phyloP scores from a whole-genome alignment of 2,797 vertebrate genomes.

The Rhinophrynus dorsalis region DNA sequence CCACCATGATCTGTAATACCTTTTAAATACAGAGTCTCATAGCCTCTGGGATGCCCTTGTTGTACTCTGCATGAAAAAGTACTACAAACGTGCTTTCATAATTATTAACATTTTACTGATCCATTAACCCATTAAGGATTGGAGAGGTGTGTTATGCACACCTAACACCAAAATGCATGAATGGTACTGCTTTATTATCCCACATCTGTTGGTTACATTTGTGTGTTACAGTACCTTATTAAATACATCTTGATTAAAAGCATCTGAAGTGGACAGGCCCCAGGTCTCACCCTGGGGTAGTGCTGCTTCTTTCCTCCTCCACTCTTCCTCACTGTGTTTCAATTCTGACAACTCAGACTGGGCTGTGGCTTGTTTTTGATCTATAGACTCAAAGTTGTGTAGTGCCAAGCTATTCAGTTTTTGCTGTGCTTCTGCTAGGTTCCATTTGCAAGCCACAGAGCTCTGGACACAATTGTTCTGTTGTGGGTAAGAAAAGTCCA shows the following conservation, averaged over 20 bases:
- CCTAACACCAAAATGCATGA: too few relatives aligned
- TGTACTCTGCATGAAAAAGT: too few relatives aligned
- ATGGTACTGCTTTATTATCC: too few relatives aligned
- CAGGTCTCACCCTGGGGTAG: slow-evolving; percentile 78
- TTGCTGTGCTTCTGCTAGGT: slow-evolving; percentile 90
- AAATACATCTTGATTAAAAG: slow-evolving; percentile 87
- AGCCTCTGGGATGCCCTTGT: too few relatives aligned
- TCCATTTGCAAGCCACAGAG: slow-evolving; percentile 90
- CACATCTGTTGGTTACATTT: neutral
- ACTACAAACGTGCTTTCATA: too few relatives aligned
- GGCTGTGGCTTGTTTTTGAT: slow-evolving; percentile 87
- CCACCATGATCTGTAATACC: too few relatives aligned
- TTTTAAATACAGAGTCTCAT: too few relatives aligned
- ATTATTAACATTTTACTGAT: too few relatives aligned
- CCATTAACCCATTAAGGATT: too few relatives aligned
- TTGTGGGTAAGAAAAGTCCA: slow-evolving; percentile 84
- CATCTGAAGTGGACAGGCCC: slow-evolving; percentile 76
- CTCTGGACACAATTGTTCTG: slow-evolving; percentile 87
- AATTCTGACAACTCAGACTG: slow-evolving; percentile 79
- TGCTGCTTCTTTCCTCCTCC: slow-evolving; percentile 91
- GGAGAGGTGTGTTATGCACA: too few relatives aligned
- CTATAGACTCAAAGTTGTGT: slow-evolving; percentile 89
- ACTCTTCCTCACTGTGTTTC: slow-evolving; percentile 85
- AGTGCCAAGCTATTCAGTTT: slow-evolving; percentile 88
- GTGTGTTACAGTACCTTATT: slow-evolving; percentile 78